A percentile compares a stretch with the other conserved stretches of the same genome.
Evolutionary conservation across 2,113 vertebrate genomes (phyloP).

Genomic region (Mohoua ochrocephala): DNA sequence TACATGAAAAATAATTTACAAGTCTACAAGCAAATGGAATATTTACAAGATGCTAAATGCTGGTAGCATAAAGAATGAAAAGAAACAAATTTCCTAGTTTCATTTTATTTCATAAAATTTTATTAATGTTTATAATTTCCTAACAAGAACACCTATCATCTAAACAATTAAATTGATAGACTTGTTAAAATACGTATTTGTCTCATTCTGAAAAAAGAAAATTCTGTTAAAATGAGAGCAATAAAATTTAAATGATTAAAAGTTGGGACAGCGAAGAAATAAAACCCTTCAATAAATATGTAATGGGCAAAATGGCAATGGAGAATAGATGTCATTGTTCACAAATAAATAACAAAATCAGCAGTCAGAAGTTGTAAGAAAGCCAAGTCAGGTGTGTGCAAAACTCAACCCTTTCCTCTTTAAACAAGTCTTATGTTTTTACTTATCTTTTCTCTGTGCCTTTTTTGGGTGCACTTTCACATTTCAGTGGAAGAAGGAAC

Average conservation of each 20-base stretch:
- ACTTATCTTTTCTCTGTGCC: neutral
- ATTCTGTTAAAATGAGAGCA: conserved; percentile 19
- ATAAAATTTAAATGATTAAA: conserved; percentile 14
- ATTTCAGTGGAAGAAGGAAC: conserved; percentile 17
- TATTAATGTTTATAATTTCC: conserved; percentile 18
- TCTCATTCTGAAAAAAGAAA: neutral
- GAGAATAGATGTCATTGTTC: neutral
- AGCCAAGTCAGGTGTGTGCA: neutral
- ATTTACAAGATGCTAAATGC: neutral
- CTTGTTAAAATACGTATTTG: neutral
- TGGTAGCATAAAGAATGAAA: neutral
- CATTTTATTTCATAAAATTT: neutral
- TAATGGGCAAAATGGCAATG: neutral
- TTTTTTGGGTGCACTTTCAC: neutral
- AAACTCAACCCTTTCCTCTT: neutral
- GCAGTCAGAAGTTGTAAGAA: neutral
- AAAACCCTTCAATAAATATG: neutral
- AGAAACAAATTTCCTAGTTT: neutral
- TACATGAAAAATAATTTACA: neutral
- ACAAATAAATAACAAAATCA: neutral
- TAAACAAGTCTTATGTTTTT: neutral
- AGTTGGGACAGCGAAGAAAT: neutral
- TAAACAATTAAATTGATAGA: conserved; percentile 17
- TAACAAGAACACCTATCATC: neutral
- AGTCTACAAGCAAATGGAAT: neutral